phyloP scores from a whole-genome alignment of 2,888 invertebrate genomes.

The Germaria angustata region DNA sequence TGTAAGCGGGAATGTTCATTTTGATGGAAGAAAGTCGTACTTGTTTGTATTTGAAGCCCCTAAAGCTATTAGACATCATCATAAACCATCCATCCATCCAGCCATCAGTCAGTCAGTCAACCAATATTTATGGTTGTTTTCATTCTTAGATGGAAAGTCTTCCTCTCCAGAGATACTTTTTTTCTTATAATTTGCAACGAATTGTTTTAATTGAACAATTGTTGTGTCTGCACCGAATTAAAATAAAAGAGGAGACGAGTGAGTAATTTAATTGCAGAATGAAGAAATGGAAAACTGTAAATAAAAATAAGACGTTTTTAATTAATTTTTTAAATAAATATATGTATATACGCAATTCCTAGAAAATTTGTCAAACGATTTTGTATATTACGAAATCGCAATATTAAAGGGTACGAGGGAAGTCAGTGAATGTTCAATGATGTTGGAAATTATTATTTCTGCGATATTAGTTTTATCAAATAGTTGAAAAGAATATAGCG shows the following conservation, averaged over 20 bases:
- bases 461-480: too few species aligned
- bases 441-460: too few species aligned
- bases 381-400: too few species aligned
- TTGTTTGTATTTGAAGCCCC: background rate
- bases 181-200: constrained; percentile 28
- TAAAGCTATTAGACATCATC: constrained; percentile 18
- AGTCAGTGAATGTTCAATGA: too few species aligned
- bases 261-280: background rate
- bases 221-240: constrained; percentile 44
- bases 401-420: too few species aligned
- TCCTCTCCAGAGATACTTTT: background rate
- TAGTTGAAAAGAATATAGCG: too few species aligned
- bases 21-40: background rate
- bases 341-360: too few species aligned
- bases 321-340: constrained; percentile 57
- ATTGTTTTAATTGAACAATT: constrained; percentile 63
- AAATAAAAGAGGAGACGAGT: background rate
- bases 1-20: background rate
- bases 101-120: too few species aligned
- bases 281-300: background rate
- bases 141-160: background rate
- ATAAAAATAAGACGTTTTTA: constrained; percentile 33
- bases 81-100: constrained; percentile 16
- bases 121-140: constrained; percentile 13
- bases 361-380: too few species aligned